Base-by-base conservation (phyloP, 2,113 vertebrate genomes). In the Alethe castanea region DNA sequence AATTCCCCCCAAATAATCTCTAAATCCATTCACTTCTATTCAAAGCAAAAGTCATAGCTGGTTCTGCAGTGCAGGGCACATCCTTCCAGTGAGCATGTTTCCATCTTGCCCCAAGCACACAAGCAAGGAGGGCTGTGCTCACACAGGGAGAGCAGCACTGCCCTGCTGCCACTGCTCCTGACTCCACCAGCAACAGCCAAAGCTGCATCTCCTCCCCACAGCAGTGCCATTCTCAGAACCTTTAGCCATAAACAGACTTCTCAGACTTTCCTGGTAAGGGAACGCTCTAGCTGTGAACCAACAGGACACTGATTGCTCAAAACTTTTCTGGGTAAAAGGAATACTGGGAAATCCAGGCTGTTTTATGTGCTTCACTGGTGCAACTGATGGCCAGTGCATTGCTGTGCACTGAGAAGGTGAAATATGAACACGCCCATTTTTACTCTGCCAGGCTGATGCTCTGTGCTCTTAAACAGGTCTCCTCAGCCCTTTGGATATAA, bases 321-420 rank as follows among this genome's bases (percentile, higher is more conserved):
- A 84, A 44, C 36, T 72, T 26, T 22, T 36, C 8, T 0, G 66
- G 26, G 35, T 20, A 52, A 38, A 8, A 52, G 8, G 0, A 20
- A 23, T 8, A 19, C 35, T 17, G 28, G 38, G 48, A 74, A 88
- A 67, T 11, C 45, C 29, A 48, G 26, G 52, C 1, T 33, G 17
- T 20, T 57, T 52, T n/a, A 20, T 1, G 17, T 24, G 36, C 35
- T 73, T 50, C 47, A 20, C 22, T n/a, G 45, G 65, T 4, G 4
- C 50, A 54, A 18, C 29, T 8, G 38, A 35, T 47, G 61, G 57
- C 28, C 57, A 28, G 15, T 8, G 31, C 17, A 11, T 9, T 79
- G 77, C 44, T 48, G 17, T 40, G 26, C 0, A 1, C 25, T 29
- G 28, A 59, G 48, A 45, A 42, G 15, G 33, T 2, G 17, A 10